A percentile compares a stretch with the other conserved stretches of the same genome.
These are phyloP conservation scores for Leuciscus waleckii DNA, from an alignment of 2,797 vertebrate genomes.

Conservation along the genomic window DNA sequence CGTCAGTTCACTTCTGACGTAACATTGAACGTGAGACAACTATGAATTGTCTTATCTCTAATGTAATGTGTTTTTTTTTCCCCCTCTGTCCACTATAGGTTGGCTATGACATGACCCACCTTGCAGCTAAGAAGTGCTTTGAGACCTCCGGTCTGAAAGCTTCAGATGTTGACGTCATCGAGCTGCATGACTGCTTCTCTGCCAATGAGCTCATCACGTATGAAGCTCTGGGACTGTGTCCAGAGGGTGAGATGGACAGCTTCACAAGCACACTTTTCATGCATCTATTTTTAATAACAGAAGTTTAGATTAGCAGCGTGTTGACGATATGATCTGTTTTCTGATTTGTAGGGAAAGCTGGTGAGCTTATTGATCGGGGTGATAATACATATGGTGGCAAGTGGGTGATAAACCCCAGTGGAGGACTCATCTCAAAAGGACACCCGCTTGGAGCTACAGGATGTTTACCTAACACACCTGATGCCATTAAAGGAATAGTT, in stretches of 20 bases:
- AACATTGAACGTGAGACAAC: no score
- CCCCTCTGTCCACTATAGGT: conserved; percentile 73
- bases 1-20: no score
- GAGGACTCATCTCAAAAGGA: conserved; percentile 96
- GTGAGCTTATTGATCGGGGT: conserved; percentile 90
- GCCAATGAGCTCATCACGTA: conserved; percentile 94
- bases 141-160: conserved; percentile 82
- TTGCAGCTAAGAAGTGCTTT: conserved; percentile 86
- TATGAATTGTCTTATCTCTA: not conserved
- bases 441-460: conserved; percentile 98
- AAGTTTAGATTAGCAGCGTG: not conserved
- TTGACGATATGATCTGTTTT: not conserved
- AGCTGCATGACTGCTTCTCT: conserved; percentile 98
- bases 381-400: conserved; percentile 97
- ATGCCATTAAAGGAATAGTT: not conserved
- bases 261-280: not conserved
- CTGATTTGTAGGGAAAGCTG: conserved; percentile 82
- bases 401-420: conserved; percentile 97
- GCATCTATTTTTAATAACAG: not conserved
- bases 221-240: conserved; percentile 93
- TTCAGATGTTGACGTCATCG: conserved; percentile 87
- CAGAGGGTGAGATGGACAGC: conserved; percentile 81
- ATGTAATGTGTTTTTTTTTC: not conserved
- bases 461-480: not conserved
- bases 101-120: conserved; percentile 91